Evolutionary conservation across 2,797 vertebrate genomes (phyloP), one percentile per base, ranked within the genome.

Genomic region (Nasua narica): DNA sequence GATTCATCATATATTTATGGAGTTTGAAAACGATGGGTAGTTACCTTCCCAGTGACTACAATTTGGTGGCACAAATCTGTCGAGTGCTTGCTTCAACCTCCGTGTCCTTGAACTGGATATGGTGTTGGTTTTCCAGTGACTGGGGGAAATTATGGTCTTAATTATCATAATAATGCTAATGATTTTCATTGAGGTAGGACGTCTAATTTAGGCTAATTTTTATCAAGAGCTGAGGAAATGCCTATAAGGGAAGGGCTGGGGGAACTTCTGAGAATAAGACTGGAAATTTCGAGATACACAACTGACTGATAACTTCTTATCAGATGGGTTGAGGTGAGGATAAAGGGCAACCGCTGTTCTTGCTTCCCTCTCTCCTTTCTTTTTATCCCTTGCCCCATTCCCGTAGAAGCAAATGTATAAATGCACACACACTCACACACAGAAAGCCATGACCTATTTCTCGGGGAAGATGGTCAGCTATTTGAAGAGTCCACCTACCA

Each of bases 161-260:
- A 95, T 96, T 94, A 86, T 48, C 35, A 32, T 70, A 82, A 82
- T 83, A 82, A 88, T 86, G 62, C 62, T 90, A 25, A 46, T 89
- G 48, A 81, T 92, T 95, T 92, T 90, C 67, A 43, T 18, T n/a
- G 95, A 94, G 78, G 87, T 46, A 43, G 95, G 56, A 88, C 5
- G 35, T 29, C 93, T 69, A 43, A 90, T 43, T 70, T 50, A 84
- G 76, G 84, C 27, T 78, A 3, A 40, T 74, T 74, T 46, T 72
- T 96, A 81, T 89, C 46, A 94, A 67, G 50, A 52, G 25, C 25
- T 58, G 78, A 96, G 77, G 81, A 97, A 94, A 91, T 86, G 56
- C 21, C 46, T 60, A 5, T 27, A 62, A 60, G 77, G 43, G n/a
- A 76, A 88, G 72, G 54, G 21, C 6, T 35, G 32, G 13, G 54